These are phyloP conservation scores for Bibio marci DNA, from an alignment of 2,888 invertebrate species.

Conservation along the genomic window DNA sequence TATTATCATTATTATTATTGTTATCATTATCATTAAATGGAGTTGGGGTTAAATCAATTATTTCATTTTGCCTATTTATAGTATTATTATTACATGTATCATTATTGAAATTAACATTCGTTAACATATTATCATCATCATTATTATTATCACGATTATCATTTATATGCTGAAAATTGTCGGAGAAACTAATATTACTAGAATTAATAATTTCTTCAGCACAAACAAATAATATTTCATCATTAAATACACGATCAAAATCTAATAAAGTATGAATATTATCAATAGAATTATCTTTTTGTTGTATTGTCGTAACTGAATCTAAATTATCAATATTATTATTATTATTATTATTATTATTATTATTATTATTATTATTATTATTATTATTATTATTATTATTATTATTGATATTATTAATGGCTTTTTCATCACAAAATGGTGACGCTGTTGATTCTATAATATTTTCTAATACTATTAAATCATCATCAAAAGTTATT, in stretches of 20 bases:
- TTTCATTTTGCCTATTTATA: not conserved
- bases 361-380: not conserved
- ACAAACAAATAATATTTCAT: constrained; percentile 13
- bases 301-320: constrained; percentile 5
- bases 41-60: not conserved
- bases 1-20: too few relatives aligned
- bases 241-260: constrained; percentile 6
- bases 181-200: constrained; percentile 4
- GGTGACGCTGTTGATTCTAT: not conserved
- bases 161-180: too few relatives aligned
- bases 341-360: constrained; percentile 12
- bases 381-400: not conserved
- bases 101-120: not conserved
- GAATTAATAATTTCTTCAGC: constrained; percentile 14
- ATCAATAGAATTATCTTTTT: not conserved
- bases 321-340: constrained; percentile 5
- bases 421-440: not conserved
- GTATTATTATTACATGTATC: not conserved
- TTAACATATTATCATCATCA: too few relatives aligned
- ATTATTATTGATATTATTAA: not conserved
- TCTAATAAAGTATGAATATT: too few relatives aligned
- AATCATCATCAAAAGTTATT: not conserved
- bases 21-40: not conserved
- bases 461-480: not conserved
- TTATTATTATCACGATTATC: too few relatives aligned